Base-by-base conservation (phyloP, 2,797 vertebrate genomes). In the Amazonetta brasiliensis region DNA sequence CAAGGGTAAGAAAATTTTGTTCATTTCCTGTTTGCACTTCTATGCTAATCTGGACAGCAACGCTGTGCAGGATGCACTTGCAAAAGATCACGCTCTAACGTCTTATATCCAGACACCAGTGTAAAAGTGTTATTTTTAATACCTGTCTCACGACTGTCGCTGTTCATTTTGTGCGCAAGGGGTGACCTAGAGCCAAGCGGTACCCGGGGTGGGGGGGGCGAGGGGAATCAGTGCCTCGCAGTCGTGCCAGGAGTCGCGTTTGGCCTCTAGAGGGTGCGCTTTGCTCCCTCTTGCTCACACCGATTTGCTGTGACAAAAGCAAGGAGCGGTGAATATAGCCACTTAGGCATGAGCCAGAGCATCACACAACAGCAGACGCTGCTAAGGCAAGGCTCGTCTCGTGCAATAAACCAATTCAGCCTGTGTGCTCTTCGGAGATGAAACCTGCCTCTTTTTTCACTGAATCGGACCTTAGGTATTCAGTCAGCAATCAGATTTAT, bases 401-500 rank as follows among this genome's bases (percentile, higher is more conserved):
- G 28, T 41, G 91, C 77, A 79, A 39, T 69, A 72, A 88, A 80
- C 72, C 78, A 8, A 54, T 69, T 7, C 58, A 48, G 76, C n/a
- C 52, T 9, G 26, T 17, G 75, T 20, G 5, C 69, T 90, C 69
- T 80, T 64, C 85, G 58, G 78, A 91, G 89, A 46, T 22, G 68
- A 60, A 88, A 22, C n/a, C 60, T 95, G 89, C 79, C 60, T 89
- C 77, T 76, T 73, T 55, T 16, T 43, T 19, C 44, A 6, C 90
- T 35, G 75, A 84, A n/a, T 19, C 33, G 63, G 58, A 13, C 43
- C 64, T 82, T 87, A 92, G 81, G 28, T 81, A 9, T 78, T 89
- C 93, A 56, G 58, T 93, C 88, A 75, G 88, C 89, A 69, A 96
- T 95, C 86, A 91, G 78, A 80, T 92, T 79, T 73, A 58, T 73